Conservation (phyloP, 2,888 invertebrate genomes). For the Microctonus brassicae region DNA sequence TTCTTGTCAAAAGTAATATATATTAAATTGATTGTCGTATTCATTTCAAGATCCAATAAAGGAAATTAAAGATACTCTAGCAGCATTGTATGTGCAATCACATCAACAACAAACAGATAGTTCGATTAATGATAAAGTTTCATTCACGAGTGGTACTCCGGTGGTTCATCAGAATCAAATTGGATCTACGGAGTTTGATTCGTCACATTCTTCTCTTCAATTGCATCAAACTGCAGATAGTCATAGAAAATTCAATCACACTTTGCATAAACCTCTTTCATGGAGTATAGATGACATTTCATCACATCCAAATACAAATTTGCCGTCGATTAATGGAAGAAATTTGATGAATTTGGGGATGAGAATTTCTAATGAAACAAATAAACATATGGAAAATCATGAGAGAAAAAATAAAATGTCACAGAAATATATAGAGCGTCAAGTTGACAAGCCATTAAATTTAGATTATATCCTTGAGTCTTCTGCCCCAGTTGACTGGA, state of each 20-base stretch:
- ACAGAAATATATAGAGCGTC: no score
- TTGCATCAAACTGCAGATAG: no score
- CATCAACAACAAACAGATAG: neutral
- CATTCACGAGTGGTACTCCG: neutral
- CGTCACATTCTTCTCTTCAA: no score
- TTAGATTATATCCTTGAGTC: neutral
- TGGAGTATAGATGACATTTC: neutral
- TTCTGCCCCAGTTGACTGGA: no score
- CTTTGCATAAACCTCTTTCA: no score
- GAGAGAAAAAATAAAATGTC: no score
- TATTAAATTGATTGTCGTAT: neutral
- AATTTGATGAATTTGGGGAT: neutral
- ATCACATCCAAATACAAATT: neutral
- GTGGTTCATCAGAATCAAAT: neutral
- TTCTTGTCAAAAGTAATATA: neutral
- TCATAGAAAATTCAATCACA: no score
- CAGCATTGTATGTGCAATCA: slow-evolving; percentile 5
- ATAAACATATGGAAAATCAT: neutral
- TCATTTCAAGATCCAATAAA: slow-evolving; percentile 32
- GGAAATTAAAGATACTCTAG: slow-evolving; percentile 23
- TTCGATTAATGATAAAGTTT: neutral
- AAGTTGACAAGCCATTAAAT: neutral
- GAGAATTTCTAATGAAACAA: no score
- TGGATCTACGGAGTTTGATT: no score
- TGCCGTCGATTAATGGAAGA: neutral